Evolutionary conservation across 2,888 invertebrate species (phyloP).

Genomic region (Lymantria monacha): DNA sequence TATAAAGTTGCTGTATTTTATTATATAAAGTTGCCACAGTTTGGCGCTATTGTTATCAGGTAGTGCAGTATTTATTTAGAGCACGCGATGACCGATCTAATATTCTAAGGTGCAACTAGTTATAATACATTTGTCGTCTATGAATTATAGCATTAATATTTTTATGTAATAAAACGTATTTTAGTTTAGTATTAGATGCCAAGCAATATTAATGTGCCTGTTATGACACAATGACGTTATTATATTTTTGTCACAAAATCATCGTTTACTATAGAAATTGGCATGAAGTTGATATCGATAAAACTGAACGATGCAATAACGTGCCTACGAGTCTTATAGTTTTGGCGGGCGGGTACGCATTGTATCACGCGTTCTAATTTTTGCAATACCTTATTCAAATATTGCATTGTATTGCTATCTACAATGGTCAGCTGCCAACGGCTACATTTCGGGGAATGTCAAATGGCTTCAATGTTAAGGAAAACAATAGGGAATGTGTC

Average conservation of each 20-base stretch:
- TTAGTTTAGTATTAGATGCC: conserved; percentile 11
- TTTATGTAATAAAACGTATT: conserved; percentile 26
- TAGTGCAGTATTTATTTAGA: too few relatives aligned
- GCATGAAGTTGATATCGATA: conserved; percentile 16
- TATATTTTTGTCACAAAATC: conserved; percentile 1
- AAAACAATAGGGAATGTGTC: conserved; percentile 25
- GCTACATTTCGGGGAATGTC: conserved; percentile 14
- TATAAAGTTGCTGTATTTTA: too few relatives aligned
- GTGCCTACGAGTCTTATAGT: conserved; percentile 23
- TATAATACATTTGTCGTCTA: conserved; percentile 4
- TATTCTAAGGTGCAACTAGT: too few relatives aligned
- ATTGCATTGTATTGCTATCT: conserved; percentile 32
- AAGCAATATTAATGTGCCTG: conserved; percentile 16
- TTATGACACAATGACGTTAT: conserved; percentile 9
- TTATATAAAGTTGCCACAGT: too few relatives aligned
- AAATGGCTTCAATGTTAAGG: conserved; percentile 22
- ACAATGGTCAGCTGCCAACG: conserved; percentile 30
- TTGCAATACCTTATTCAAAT: conserved; percentile 41
- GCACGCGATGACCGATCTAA: too few relatives aligned
- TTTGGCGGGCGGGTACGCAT: conserved; percentile 55
- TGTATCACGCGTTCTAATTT: conserved; percentile 51
- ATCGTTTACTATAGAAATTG: conserved; percentile 13
- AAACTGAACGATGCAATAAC: conserved; percentile 28
- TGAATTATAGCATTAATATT: conserved; percentile 10
- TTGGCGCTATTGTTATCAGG: too few relatives aligned